These are phyloP conservation scores for Drosophila nigrodunni DNA, from an alignment of 1,140 invertebrate species.

Conservation along the genomic window DNA sequence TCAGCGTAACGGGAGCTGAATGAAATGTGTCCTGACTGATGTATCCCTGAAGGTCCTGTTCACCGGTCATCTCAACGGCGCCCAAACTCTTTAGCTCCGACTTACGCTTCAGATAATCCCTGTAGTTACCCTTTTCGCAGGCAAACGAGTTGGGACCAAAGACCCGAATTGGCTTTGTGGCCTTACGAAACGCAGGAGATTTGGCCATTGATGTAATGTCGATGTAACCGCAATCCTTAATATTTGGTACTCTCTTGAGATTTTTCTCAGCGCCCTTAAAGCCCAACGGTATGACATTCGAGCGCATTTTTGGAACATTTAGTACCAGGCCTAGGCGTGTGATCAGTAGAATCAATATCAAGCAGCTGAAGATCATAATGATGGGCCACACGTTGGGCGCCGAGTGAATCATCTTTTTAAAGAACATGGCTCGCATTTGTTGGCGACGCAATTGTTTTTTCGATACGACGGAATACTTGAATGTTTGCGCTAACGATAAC, in stretches of 20 bases:
- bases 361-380: conserved; percentile 61
- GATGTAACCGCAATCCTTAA: conserved; percentile 55
- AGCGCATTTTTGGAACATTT: conserved; percentile 23
- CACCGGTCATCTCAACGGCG: conserved; percentile 49
- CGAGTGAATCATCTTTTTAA: conserved; percentile 73
- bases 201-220: conserved; percentile 34
- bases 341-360: conserved; percentile 60
- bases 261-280: neutral
- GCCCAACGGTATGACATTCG: conserved; percentile 50
- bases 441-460: conserved; percentile 50
- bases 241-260: conserved; percentile 39
- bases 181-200: neutral
- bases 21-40: conserved; percentile 68
- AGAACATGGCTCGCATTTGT: conserved; percentile 68
- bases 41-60: conserved; percentile 37
- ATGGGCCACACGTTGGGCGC: conserved; percentile 72
- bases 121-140: conserved; percentile 48
- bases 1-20: conserved; percentile 66
- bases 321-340: conserved; percentile 46
- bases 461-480: conserved; percentile 65
- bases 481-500: conserved; percentile 57
- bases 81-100: conserved; percentile 32
- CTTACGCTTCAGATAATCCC: conserved; percentile 2
- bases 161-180: neutral
- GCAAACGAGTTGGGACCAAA: conserved; percentile 45